Base-by-base conservation (phyloP, 92 coral and sea anemone genomes). In the Heteractis magnifica region DNA sequence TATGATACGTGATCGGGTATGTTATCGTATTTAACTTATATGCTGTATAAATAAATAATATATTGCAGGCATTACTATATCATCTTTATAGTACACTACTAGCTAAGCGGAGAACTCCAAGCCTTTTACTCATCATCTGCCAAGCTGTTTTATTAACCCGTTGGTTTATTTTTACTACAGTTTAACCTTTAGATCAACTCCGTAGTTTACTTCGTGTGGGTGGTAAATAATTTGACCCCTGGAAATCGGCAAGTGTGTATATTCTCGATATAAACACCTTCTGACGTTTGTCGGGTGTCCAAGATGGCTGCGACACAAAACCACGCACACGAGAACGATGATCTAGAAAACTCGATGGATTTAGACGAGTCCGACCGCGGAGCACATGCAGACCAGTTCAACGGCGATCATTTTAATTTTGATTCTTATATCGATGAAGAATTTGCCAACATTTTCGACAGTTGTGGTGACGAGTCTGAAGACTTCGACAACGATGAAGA, bases 401-500 rank as follows among this genome's bases (percentile, higher is more conserved):
- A 71, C 51, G 75, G 62, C 13, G 70, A 71, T 20, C 65, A 72
- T 0, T 50, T 78, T 23, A 78, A 84, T 52, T 77, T 85, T 49
- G 88, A 85, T 51, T 65, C 83, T 21, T 85, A 77, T 34, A 85
- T 85, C 73, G 83, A 85, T 18, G 88, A 85, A 48, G 88, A 85
- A 78, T 85, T 62, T n/a, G 18, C 70, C 6, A 62, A 62, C 26
- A 62, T 62, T 23, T 62, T 62, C 70, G 70, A 62, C 23, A 62
- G 70, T 23, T 18, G 70, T 62, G 70, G 70, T 18, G 26, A 58
- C 6, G 64, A 58, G 13, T 58, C 70, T 23, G 70, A 62, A 18
- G 70, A 34, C 44, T 34, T 83, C 52, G 41, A 74, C 11, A 75
- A 49, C 75, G 53, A 76, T 26, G 59, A 65, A 8, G 84, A 81